phyloP scores from a whole-genome alignment of 2,797 vertebrate species.

The Premnoplex brunnescens region DNA sequence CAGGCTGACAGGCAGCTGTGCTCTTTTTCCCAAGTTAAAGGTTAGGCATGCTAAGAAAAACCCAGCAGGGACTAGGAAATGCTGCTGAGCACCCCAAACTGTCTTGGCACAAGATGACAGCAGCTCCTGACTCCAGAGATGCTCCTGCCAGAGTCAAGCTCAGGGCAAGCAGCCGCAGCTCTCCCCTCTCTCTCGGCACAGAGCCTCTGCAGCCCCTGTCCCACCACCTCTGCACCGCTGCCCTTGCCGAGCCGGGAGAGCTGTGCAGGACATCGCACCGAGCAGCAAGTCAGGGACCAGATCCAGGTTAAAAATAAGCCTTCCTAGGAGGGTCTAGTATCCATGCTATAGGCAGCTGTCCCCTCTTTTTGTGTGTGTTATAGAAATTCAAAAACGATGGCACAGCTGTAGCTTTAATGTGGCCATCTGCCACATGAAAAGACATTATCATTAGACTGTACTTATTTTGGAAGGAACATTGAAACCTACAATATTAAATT shows the following conservation, averaged over 20 bases:
- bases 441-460: constrained; percentile 26
- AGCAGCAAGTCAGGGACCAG: background rate
- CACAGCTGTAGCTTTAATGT: constrained; percentile 54
- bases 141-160: background rate
- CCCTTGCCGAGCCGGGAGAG: background rate
- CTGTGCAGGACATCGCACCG: rapidly evolving
- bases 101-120: background rate
- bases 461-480: constrained; percentile 49
- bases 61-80: background rate
- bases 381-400: background rate
- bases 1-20: background rate
- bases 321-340: background rate
- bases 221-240: background rate
- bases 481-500: constrained; percentile 50
- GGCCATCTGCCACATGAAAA: constrained; percentile 62
- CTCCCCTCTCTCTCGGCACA: background rate
- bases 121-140: background rate
- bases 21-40: background rate
- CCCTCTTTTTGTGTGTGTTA: background rate
- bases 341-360: background rate
- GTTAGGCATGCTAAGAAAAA: background rate
- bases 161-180: background rate
- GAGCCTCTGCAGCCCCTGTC: background rate
- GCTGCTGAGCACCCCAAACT: background rate
- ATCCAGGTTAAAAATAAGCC: background rate